Conservation (phyloP, 2,113 vertebrate species). For the Protomyctophum bolini region DNA sequence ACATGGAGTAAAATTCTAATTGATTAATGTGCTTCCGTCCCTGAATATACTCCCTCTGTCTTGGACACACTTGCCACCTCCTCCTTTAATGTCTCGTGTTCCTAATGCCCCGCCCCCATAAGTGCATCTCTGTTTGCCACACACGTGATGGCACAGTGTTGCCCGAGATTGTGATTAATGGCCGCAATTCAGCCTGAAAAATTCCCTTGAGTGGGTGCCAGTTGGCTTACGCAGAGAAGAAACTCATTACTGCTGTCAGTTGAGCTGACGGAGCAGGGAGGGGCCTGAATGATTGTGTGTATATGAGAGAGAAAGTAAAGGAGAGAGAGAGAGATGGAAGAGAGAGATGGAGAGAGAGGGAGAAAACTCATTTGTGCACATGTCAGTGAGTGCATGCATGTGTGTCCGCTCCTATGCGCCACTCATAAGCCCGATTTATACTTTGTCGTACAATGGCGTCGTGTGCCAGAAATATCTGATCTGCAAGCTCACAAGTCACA, state of each 20-base stretch:
- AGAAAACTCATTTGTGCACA: slow-evolving; percentile 45
- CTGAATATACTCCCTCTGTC: slow-evolving; percentile 24
- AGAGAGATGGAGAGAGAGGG: slow-evolving; percentile 1
- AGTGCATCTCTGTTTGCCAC: slow-evolving; percentile 67
- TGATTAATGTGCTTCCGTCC: slow-evolving; percentile 11
- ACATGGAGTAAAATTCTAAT: neutral
- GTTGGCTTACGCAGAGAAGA: slow-evolving; percentile 81
- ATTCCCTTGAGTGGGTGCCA: slow-evolving; percentile 86
- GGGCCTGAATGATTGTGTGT: slow-evolving; percentile 49
- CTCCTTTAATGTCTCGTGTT: slow-evolving; percentile 35
- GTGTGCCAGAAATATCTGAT: too few species aligned
- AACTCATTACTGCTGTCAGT: slow-evolving; percentile 85
- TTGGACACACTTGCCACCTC: slow-evolving; percentile 32
- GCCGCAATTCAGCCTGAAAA: slow-evolving; percentile 84
- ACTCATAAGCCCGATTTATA: neutral
- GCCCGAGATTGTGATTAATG: slow-evolving; percentile 88
- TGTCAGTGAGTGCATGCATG: slow-evolving; percentile 39
- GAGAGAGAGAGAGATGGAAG: neutral
- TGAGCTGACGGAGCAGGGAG: slow-evolving; percentile 74
- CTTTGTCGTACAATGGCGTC: too few species aligned
- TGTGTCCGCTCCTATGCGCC: slow-evolving; percentile 48
- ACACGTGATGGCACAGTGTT: slow-evolving; percentile 78
- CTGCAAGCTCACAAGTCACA: too few species aligned
- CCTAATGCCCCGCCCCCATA: slow-evolving; percentile 25
- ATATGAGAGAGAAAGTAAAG: neutral